Evolutionary conservation across 2,888 invertebrate genomes (phyloP).

Genomic region (Glomeris marginata): DNA sequence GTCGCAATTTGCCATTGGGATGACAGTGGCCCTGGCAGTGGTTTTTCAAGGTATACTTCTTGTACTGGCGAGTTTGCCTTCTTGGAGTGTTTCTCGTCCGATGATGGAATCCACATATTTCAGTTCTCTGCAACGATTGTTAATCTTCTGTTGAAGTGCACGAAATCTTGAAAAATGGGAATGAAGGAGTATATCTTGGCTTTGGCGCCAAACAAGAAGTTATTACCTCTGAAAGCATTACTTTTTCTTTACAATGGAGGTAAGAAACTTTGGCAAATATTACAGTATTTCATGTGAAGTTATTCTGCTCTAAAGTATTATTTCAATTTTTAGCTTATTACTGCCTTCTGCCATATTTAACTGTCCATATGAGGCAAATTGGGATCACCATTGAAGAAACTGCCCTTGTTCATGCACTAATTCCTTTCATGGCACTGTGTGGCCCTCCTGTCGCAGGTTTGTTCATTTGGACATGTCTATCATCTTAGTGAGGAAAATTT

Average conservation of each 20-base stretch:
- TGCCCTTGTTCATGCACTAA: slow-evolving; percentile 67
- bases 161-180: not conserved
- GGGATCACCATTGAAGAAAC: slow-evolving; percentile 74
- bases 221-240: slow-evolving; percentile 65
- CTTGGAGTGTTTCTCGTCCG: too few relatives aligned
- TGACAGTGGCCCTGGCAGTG: too few relatives aligned
- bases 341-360: slow-evolving; percentile 67
- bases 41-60: too few relatives aligned
- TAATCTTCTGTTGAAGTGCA: too few relatives aligned
- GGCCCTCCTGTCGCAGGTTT: slow-evolving; percentile 68
- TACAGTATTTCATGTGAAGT: too few relatives aligned
- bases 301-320: not conserved
- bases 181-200: not conserved
- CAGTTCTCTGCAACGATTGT: too few relatives aligned
- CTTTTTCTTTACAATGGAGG: slow-evolving; percentile 69
- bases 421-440: slow-evolving; percentile 72
- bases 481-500: too few relatives aligned
- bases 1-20: too few relatives aligned
- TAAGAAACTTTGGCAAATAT: too few relatives aligned
- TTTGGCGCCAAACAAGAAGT: slow-evolving; percentile 43
- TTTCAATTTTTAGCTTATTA: slow-evolving; percentile 50
- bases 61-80: too few relatives aligned
- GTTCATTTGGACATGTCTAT: slow-evolving; percentile 16
- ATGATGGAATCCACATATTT: too few relatives aligned
- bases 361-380: slow-evolving; percentile 80